Evolutionary conservation across 1,140 invertebrate genomes (phyloP).

Genomic region (Armadillidium nasatum): DNA sequence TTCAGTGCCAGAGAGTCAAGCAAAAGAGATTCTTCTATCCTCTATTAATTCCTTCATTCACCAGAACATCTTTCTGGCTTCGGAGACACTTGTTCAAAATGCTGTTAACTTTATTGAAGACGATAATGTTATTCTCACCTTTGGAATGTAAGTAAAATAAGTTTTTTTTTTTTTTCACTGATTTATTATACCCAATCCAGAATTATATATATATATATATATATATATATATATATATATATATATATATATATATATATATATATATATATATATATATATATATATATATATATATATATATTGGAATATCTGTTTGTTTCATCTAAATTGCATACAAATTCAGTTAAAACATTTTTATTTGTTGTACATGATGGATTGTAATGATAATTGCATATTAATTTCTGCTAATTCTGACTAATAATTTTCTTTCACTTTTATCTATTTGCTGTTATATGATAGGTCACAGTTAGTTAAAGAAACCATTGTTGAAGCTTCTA

Average conservation of each 20-base stretch:
- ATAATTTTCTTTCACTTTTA: background rate
- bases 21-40: conserved; percentile 31
- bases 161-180: background rate
- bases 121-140: conserved; percentile 32
- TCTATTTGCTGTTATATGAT: background rate
- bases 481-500: conserved; percentile 25
- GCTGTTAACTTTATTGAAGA: conserved; percentile 26
- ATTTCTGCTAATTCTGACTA: too few species aligned
- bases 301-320: too few species aligned
- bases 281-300: too few species aligned
- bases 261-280: too few species aligned
- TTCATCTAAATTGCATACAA: too few species aligned
- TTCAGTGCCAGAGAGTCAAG: conserved; percentile 31
- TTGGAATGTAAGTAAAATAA: conserved; percentile 34
- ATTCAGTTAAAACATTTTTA: too few species aligned
- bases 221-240: too few species aligned
- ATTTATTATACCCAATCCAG: too few species aligned
- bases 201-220: too few species aligned
- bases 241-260: too few species aligned
- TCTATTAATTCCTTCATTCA: conserved; percentile 28
- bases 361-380: too few species aligned
- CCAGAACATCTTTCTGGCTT: conserved; percentile 32
- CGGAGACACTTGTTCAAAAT: conserved; percentile 29
- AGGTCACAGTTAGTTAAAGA: conserved; percentile 33
- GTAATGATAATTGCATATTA: too few species aligned